phyloP scores from a whole-genome alignment of 2,113 vertebrate genomes.

The Limanda limanda region DNA sequence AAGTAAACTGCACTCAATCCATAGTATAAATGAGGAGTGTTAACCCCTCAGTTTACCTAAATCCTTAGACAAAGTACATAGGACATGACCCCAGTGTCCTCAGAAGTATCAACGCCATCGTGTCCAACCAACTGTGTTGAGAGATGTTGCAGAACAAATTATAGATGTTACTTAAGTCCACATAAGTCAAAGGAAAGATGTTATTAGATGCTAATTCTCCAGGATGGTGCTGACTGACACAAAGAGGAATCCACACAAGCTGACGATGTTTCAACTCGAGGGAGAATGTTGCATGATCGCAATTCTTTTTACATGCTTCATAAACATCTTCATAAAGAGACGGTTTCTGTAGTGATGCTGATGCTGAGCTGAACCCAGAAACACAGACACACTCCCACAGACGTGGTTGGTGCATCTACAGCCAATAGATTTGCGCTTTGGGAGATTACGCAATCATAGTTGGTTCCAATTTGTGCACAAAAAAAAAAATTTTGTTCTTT shows the following conservation, averaged over 20 bases:
- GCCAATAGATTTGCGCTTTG: neutral
- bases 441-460: neutral
- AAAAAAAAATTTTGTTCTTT: neutral
- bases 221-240: neutral
- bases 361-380: neutral
- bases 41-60: neutral
- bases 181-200: neutral
- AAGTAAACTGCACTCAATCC: neutral
- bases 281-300: neutral
- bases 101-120: neutral
- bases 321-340: neutral
- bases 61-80: neutral
- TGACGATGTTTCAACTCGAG: neutral
- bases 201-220: neutral
- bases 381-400: neutral
- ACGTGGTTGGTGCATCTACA: too few species aligned
- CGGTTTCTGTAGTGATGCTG: neutral
- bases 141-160: neutral
- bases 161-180: neutral
- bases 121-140: neutral
- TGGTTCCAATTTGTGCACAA: neutral
- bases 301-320: neutral
- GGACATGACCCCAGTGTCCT: conserved; percentile 8
- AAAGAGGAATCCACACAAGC: neutral
- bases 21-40: neutral